Percentiles rank a stretch among this genome's conserved stretches.
Evolutionary conservation across 2,113 vertebrate genomes (phyloP).

Genomic region (Misgurnus anguillicaudatus): DNA sequence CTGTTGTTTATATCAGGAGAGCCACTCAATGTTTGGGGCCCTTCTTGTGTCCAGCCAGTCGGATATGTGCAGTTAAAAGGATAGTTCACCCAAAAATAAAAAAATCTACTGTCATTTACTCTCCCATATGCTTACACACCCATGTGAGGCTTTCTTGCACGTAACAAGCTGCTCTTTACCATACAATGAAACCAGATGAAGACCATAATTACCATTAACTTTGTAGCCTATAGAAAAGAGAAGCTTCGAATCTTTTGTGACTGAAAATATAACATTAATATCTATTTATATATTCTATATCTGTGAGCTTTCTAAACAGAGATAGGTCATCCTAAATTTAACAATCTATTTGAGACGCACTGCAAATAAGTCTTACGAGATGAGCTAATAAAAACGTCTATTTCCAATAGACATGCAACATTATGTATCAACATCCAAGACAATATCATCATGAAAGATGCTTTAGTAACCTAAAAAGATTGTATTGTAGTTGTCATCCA

Average conservation of each 20-base stretch:
- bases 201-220: no score
- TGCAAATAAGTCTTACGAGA: slow-evolving; percentile 54
- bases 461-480: slow-evolving; percentile 49
- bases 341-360: slow-evolving; percentile 36
- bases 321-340: slow-evolving; percentile 61
- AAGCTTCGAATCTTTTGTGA: no score
- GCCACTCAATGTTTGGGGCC: slow-evolving; percentile 21
- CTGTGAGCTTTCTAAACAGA: slow-evolving; percentile 34
- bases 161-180: no score
- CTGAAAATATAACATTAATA: no score
- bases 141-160: not conserved
- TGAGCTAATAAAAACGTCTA: not conserved
- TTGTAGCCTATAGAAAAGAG: no score
- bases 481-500: slow-evolving; percentile 84
- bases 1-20: slow-evolving; percentile 69
- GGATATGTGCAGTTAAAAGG: not conserved
- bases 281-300: no score
- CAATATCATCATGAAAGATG: not conserved
- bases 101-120: not conserved
- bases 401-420: not conserved
- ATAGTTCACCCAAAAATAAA: not conserved
- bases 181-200: no score
- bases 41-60: not conserved
- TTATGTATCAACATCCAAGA: not conserved
- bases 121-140: not conserved